These are phyloP conservation scores for Tetragnatha montana DNA, from an alignment of 2,888 invertebrate species.

Conservation along the genomic window DNA sequence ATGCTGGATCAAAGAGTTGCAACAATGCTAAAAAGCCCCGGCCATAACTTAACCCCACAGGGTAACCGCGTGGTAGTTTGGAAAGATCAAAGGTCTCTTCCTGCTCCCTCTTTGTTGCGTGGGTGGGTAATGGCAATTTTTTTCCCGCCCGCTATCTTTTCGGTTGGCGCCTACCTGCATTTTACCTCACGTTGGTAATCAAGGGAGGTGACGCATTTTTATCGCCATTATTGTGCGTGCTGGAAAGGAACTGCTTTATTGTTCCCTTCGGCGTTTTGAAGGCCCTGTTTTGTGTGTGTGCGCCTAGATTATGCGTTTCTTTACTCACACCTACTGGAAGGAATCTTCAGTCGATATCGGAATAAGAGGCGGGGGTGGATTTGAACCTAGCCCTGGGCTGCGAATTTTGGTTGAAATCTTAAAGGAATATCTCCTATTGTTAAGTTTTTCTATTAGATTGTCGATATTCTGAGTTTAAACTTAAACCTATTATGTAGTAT, in stretches of 20 bases:
- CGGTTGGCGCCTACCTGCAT: not conserved
- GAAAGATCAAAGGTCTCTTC: conserved; percentile 17
- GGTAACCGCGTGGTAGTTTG: not conserved
- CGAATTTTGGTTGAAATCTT: not conserved
- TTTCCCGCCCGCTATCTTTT: not conserved
- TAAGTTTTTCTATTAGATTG: too few relatives aligned
- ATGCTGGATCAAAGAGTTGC: too few relatives aligned
- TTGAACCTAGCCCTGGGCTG: not conserved
- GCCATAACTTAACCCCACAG: not conserved
- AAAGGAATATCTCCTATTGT: not conserved
- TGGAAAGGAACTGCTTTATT: not conserved
- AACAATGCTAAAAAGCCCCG: not conserved
- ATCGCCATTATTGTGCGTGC: not conserved
- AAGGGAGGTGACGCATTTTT: not conserved
- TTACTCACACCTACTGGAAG: not conserved
- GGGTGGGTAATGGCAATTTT: not conserved
- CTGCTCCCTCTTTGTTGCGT: conserved; percentile 8
- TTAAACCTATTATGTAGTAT: too few relatives aligned
- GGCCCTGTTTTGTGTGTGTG: not conserved
- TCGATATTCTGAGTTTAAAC: too few relatives aligned
- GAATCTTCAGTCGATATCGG: not conserved
- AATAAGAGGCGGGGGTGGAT: not conserved
- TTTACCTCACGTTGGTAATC: not conserved
- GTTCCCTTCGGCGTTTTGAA: not conserved
- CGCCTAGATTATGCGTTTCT: not conserved